These are phyloP conservation scores for Porites lutea DNA, from an alignment of 64 coral and sea anemone species.

Conservation along the genomic window DNA sequence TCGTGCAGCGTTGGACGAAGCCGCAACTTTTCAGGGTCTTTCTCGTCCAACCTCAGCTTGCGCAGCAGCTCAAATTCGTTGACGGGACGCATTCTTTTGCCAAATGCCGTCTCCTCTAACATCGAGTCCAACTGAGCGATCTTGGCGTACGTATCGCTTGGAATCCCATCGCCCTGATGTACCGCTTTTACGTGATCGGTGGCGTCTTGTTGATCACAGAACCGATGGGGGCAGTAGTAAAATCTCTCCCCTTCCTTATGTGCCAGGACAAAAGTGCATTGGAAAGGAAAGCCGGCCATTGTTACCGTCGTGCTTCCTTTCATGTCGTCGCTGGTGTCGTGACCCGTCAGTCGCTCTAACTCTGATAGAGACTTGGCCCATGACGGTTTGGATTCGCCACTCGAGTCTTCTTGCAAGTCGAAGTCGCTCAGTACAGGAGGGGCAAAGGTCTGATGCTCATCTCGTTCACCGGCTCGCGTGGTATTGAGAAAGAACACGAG, in stretches of 20 bases:
- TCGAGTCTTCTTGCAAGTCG: not conserved
- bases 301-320: not conserved
- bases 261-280: not conserved
- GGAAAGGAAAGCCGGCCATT: not conserved
- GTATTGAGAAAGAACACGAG: not conserved
- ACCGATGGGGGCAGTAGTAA: not conserved
- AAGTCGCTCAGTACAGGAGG: not conserved
- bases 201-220: not conserved
- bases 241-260: not conserved
- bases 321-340: not conserved
- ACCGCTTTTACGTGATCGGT: not conserved
- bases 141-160: not conserved
- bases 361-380: slow-evolving; percentile 1
- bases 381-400: not conserved
- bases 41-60: not conserved
- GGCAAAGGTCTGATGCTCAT: not conserved
- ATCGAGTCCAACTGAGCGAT: not conserved
- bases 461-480: not conserved
- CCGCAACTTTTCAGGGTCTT: not conserved
- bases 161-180: not conserved
- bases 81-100: not conserved
- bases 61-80: not conserved
- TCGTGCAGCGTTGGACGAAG: not conserved
- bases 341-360: not conserved
- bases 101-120: not conserved